Base-by-base conservation (phyloP, 2,888 invertebrate species). In the Trachelus troglodyta region DNA sequence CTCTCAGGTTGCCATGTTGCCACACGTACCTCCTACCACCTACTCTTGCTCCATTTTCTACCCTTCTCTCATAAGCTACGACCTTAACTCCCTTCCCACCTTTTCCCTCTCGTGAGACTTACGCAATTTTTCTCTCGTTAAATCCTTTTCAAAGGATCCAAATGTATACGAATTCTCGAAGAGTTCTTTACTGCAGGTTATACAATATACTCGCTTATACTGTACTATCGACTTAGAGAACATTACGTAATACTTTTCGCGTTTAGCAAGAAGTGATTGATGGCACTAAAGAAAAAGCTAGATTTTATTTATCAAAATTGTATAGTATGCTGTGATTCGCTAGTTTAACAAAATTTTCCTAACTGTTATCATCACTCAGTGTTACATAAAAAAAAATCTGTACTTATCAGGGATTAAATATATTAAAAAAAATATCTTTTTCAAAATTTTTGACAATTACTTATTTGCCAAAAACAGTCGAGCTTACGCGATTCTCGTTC, bases 161-260 rank as follows among this genome's bases (percentile, higher is more conserved):
- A 83, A 85, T 81, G 78, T 78, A 78, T 75, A 81, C 73, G 82
- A 79, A 83, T 84, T 85, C 81, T 79, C 81, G 75, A 74, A 77
- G 76, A 35, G 79, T 73, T 74, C 80, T 85, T 81, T 12, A 34
- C 68, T 75, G 6, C 23, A 11, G 69, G 69, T 68, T 75, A 75
- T 75, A n/a, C 75, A 31, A 33, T 11, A 56, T 23, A 56, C 56
- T 56, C 40, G 6, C 40, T 23, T 23, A 1, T 56, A 56, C 23
- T 2, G 23, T 6, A 56, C 56, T 9, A 9, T 6, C 56, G 23
- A 56, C 56, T 6, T 56, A 56, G 6, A 23, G 56, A 6, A 56
- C 9, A 23, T 23, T 23, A 23, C 0, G 56, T 0, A 56, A 56
- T 23, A 56, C 23, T 23, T 56, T 56, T 23, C 23, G 23, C 23